A percentile compares a stretch with the other conserved stretches of the same genome.
Conservation (phyloP, 2,113 vertebrate genomes). For the Menidia beryllina region DNA sequence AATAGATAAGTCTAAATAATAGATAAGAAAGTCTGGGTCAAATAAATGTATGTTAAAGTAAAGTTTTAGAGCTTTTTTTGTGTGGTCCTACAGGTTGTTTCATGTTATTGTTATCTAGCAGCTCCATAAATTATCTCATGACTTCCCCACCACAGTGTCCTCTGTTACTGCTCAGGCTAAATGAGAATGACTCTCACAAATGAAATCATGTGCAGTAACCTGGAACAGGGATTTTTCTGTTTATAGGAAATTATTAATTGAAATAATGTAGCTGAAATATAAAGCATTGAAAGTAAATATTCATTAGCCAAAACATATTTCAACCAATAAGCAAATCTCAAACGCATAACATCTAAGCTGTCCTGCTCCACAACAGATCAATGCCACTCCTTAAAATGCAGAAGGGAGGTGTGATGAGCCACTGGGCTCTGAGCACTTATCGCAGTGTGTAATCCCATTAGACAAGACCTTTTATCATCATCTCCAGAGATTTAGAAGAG, state of each 20-base stretch:
- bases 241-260: background rate
- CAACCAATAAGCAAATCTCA: conserved; percentile 14
- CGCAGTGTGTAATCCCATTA: conserved; percentile 75
- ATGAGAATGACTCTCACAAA: conserved; percentile 24
- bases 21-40: too few species aligned
- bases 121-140: conserved; percentile 34
- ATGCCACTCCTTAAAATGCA: conserved; percentile 58
- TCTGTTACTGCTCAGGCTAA: conserved; percentile 25
- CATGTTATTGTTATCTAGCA: conserved; percentile 9
- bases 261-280: background rate
- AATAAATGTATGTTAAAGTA: too few species aligned
- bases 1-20: too few species aligned
- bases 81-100: background rate
- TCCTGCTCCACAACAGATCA: conserved; percentile 49
- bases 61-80: too few species aligned
- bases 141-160: conserved; percentile 20
- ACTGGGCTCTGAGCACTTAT: conserved; percentile 68
- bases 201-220: background rate
- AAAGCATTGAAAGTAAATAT: conserved; percentile 9
- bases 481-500: conserved; percentile 62
- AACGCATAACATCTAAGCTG: conserved; percentile 30
- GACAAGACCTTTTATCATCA: conserved; percentile 74
- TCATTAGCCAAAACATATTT: conserved; percentile 7
- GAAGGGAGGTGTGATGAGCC: conserved; percentile 60
- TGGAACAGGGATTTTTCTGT: background rate